phyloP scores from a whole-genome alignment of 2,888 invertebrate genomes.

The Thymelicus lineola region DNA sequence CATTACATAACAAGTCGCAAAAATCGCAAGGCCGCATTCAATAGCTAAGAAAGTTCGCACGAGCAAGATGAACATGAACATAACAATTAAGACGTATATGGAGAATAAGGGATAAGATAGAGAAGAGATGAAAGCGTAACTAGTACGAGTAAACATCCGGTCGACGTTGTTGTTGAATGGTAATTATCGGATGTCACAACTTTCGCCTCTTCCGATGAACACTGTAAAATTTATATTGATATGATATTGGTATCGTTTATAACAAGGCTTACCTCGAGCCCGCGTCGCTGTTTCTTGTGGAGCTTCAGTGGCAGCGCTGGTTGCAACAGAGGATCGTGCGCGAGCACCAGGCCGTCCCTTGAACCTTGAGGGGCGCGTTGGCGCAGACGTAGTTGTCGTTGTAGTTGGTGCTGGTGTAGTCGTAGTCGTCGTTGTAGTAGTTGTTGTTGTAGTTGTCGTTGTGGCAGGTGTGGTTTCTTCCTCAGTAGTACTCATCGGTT shows the following conservation, averaged over 20 bases:
- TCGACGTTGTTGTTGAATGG: constrained; percentile 35
- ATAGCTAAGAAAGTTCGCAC: constrained; percentile 50
- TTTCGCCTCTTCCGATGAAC: constrained; percentile 38
- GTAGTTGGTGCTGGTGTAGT: constrained; percentile 81
- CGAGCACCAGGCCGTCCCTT: constrained; percentile 75
- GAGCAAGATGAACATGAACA: constrained; percentile 34
- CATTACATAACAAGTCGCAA: constrained; percentile 18
- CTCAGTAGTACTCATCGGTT: constrained; percentile 75
- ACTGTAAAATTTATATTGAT: neutral
- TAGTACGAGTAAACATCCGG: constrained; percentile 35
- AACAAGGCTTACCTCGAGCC: constrained; percentile 71
- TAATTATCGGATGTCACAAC: constrained; percentile 43
- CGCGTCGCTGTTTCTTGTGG: constrained; percentile 76
- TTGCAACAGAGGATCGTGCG: constrained; percentile 70
- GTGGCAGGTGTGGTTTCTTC: constrained; percentile 82
- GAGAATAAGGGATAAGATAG: constrained; percentile 24
- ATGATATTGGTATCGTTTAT: constrained; percentile 7
- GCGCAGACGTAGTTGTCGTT: constrained; percentile 71
- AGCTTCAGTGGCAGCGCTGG: constrained; percentile 75
- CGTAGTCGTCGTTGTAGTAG: constrained; percentile 85
- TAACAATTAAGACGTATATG: constrained; percentile 13
- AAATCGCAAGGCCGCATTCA: constrained; percentile 63
- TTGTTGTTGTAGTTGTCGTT: constrained; percentile 79
- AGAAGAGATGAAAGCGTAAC: constrained; percentile 38
- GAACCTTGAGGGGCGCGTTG: constrained; percentile 77